Evolutionary conservation across 2,113 vertebrate genomes (phyloP).

Genomic region (Hylia prasina): DNA sequence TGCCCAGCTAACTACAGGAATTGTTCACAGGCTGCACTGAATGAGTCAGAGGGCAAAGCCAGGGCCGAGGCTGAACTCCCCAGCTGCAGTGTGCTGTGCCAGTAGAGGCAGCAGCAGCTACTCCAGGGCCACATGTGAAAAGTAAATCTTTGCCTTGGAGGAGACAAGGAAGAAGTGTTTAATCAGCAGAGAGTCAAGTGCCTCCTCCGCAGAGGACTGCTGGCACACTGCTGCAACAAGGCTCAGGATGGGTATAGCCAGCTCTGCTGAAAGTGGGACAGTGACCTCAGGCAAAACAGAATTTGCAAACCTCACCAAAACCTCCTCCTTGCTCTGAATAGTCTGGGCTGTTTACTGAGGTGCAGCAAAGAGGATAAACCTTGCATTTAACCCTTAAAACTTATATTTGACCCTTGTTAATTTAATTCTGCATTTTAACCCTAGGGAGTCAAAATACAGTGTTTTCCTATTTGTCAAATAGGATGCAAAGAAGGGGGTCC

Average conservation of each 20-base stretch:
- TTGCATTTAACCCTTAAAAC: not conserved
- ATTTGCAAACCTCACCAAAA: slow-evolving; percentile 6
- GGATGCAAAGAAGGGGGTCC: not conserved
- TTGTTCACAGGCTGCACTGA: not conserved
- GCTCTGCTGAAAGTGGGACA: slow-evolving; percentile 30
- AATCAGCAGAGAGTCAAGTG: slow-evolving; percentile 40
- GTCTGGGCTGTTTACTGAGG: not conserved
- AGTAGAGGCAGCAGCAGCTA: not conserved
- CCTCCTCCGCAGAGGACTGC: slow-evolving; percentile 1
- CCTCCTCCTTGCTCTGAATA: not conserved
- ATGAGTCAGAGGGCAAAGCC: not conserved
- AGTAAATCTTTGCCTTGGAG: slow-evolving; percentile 62
- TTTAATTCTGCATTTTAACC: not conserved
- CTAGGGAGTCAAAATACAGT: not conserved
- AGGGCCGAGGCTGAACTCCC: not conserved
- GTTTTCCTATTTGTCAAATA: not conserved
- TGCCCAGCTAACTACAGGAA: not conserved
- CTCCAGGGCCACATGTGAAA: slow-evolving; percentile 10
- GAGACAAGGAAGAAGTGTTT: slow-evolving; percentile 18
- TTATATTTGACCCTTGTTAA: not conserved
- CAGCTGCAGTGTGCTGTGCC: accelerated
- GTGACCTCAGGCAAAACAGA: slow-evolving; percentile 7
- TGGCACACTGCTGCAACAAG: not conserved
- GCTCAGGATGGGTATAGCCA: not conserved
- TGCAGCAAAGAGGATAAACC: not conserved